Evolutionary conservation across 2,888 invertebrate species (phyloP).

Genomic region (Drosophila ustulata): DNA sequence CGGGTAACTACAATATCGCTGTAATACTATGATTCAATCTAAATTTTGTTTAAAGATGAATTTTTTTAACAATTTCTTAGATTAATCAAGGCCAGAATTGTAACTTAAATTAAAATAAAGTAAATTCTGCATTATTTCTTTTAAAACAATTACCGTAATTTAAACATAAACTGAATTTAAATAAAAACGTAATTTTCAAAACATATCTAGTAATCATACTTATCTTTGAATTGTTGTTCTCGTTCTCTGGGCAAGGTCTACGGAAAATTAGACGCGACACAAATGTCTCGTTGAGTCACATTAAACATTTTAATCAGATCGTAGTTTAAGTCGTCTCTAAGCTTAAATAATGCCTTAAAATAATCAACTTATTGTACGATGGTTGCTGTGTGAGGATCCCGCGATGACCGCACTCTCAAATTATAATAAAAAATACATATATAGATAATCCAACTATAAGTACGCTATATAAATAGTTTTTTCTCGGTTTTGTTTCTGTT

Average conservation of each 20-base stretch:
- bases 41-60: neutral
- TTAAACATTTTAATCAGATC: slow-evolving; percentile 36
- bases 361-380: slow-evolving; percentile 58
- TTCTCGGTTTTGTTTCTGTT: neutral
- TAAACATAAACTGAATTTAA: neutral
- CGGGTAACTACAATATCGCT: too few relatives aligned
- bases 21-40: neutral
- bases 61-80: neutral
- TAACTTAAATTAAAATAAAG: neutral
- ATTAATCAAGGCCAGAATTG: neutral
- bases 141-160: neutral
- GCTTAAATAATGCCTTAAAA: slow-evolving; percentile 44
- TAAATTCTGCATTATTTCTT: neutral
- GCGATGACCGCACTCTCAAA: slow-evolving; percentile 51
- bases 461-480: slow-evolving; percentile 21
- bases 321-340: slow-evolving; percentile 39
- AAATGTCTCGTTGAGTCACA: slow-evolving; percentile 4
- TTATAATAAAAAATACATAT: slow-evolving; percentile 19
- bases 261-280: neutral
- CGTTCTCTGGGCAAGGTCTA: neutral
- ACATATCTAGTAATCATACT: neutral
- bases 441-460: slow-evolving; percentile 20
- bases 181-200: neutral
- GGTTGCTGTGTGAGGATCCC: slow-evolving; percentile 43
- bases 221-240: neutral